Conservation (phyloP, 2,888 invertebrate genomes). For the Hirtodrosophila duncani region DNA sequence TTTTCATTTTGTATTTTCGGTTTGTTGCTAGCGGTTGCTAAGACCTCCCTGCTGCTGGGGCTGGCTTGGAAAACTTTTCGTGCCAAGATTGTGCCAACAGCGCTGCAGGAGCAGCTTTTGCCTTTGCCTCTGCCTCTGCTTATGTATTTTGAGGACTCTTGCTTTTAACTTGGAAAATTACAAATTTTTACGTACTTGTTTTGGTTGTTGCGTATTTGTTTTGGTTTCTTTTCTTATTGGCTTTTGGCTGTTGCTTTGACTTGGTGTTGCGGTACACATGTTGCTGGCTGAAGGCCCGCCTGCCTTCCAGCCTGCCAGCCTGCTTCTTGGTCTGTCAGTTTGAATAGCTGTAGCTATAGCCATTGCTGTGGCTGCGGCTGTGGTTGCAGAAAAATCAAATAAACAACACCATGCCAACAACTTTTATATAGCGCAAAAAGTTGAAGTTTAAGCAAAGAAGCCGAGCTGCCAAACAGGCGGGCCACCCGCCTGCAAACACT, state of each 20-base stretch:
- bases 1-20: too few relatives aligned
- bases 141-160: slow-evolving; percentile 35
- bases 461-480: not conserved
- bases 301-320: not conserved
- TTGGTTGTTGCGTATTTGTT: slow-evolving; percentile 36
- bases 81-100: slow-evolving; percentile 1
- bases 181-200: slow-evolving; percentile 30
- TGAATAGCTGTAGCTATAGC: not conserved
- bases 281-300: too few relatives aligned
- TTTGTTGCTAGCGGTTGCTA: too few relatives aligned
- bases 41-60: too few relatives aligned
- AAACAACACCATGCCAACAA: slow-evolving; percentile 58
- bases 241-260: slow-evolving; percentile 20
- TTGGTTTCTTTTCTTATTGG: slow-evolving; percentile 5
- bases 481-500: slow-evolving; percentile 3
- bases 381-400: slow-evolving; percentile 59
- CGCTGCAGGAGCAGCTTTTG: too few relatives aligned
- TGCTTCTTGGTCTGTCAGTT: too few relatives aligned
- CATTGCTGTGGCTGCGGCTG: slow-evolving; percentile 19
- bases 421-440: slow-evolving; percentile 43
- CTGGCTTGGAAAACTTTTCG: too few relatives aligned
- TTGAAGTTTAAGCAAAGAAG: slow-evolving; percentile 38
- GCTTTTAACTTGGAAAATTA: slow-evolving; percentile 53
- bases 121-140: slow-evolving; percentile 9
- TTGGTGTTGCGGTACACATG: slow-evolving; percentile 47